A percentile compares a stretch with the other conserved stretches of the same genome.
Conservation (phyloP, 2,113 vertebrate genomes). For the Gavialis gangeticus region DNA sequence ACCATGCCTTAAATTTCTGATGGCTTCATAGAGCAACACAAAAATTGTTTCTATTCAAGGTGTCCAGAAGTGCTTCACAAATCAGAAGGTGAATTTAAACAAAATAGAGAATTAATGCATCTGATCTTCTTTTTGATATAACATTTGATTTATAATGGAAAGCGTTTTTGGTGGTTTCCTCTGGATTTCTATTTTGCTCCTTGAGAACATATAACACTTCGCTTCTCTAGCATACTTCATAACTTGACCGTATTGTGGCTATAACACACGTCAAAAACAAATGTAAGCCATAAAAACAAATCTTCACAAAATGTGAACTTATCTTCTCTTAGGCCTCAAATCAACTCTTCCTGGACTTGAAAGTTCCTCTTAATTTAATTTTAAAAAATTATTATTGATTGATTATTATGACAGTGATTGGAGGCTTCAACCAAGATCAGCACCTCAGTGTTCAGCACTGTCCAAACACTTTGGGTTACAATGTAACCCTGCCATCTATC, state of each 20-base stretch:
- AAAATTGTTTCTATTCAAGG: not conserved
- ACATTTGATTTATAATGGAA: not conserved
- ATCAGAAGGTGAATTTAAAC: not conserved
- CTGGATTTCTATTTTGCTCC: not conserved
- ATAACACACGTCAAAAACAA: not conserved
- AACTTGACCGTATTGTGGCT: not conserved
- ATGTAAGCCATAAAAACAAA: not conserved
- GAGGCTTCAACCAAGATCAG: rapidly evolving
- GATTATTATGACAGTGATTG: too few species aligned
- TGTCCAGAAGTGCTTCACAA: not conserved
- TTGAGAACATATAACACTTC: rapidly evolving
- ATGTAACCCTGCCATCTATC: not conserved
- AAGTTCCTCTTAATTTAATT: rapidly evolving
- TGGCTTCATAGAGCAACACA: not conserved
- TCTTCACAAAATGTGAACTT: not conserved
- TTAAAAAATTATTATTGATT: not conserved
- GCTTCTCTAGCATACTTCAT: not conserved
- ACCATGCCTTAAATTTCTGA: not conserved
- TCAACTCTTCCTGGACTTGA: not conserved
- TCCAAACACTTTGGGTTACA: rapidly evolving
- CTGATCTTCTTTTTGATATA: not conserved
- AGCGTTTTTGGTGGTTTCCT: not conserved
- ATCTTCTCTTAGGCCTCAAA: not conserved
- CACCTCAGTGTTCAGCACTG: not conserved
- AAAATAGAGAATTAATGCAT: not conserved